These are phyloP conservation scores for Geotrypetes seraphini DNA, from an alignment of 2,797 vertebrate genomes.

Conservation along the genomic window DNA sequence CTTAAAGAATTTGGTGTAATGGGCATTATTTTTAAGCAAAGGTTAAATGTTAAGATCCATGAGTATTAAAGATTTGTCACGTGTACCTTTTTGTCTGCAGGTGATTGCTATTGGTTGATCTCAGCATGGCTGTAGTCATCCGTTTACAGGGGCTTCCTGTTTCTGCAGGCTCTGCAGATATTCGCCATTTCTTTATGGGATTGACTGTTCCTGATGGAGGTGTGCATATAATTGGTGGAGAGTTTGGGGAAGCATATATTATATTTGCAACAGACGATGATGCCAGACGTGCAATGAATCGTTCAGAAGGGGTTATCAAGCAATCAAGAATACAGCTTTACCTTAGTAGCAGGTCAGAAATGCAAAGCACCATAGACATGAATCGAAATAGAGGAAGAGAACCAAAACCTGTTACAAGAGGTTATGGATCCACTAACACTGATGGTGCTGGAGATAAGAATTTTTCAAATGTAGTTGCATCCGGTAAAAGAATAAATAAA, in stretches of 20 bases:
- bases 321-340: conserved; percentile 69
- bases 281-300: conserved; percentile 89
- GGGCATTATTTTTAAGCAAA: too few species aligned
- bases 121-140: conserved; percentile 98
- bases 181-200: conserved; percentile 97
- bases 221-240: conserved; percentile 97
- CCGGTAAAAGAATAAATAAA: conserved; percentile 44
- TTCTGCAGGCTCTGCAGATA: conserved; percentile 90
- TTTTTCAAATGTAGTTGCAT: conserved; percentile 45
- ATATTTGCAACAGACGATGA: conserved; percentile 97
- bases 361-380: conserved; percentile 84
- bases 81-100: conserved; percentile 95
- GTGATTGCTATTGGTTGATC: conserved; percentile 76
- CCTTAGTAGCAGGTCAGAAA: conserved; percentile 94
- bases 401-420: conserved; percentile 41
- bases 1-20: too few species aligned
- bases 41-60: conserved; percentile 68
- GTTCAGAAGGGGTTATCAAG: conserved; percentile 80
- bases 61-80: conserved; percentile 64
- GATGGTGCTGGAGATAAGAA: conserved; percentile 42
- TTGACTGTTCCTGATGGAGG: conserved; percentile 98
- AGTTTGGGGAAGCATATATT: conserved; percentile 90
- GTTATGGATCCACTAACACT: conserved; percentile 60
- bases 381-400: conserved; percentile 64
- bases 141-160: conserved; percentile 96